phyloP scores from a whole-genome alignment of 2,888 invertebrate genomes.

The Rhorus exstirpatorius region DNA sequence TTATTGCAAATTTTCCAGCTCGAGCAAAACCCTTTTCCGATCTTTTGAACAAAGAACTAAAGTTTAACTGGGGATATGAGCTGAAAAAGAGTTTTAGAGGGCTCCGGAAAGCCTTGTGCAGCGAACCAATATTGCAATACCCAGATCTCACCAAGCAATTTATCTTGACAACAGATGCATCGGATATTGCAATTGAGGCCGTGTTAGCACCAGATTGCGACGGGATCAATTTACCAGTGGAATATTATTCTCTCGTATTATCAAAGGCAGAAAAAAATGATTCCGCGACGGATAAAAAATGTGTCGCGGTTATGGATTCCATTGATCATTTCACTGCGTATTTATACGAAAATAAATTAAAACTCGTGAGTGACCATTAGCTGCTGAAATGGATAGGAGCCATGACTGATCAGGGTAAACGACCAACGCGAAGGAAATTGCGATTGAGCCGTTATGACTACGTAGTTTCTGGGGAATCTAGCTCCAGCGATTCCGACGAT shows the following conservation, averaged over 20 bases:
- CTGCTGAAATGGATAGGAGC: not conserved
- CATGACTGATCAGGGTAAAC: too few species aligned
- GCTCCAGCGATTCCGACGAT: too few species aligned
- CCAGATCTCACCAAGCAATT: not conserved
- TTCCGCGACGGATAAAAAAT: not conserved
- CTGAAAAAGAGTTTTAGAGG: not conserved
- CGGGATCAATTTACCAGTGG: not conserved
- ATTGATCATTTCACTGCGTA: not conserved
- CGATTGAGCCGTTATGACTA: too few species aligned
- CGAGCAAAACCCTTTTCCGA: constrained; percentile 58
- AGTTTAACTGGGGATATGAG: constrained; percentile 61
- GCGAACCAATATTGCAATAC: not conserved
- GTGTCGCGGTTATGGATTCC: not conserved
- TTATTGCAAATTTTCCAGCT: too few species aligned
- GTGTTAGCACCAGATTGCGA: not conserved
- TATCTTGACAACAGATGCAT: not conserved
- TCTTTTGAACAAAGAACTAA: constrained; percentile 26
- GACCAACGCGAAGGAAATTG: too few species aligned
- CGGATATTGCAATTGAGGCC: not conserved
- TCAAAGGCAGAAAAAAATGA: not conserved
- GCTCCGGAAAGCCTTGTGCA: not conserved
- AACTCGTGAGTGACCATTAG: not conserved
- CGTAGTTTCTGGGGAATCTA: too few species aligned
- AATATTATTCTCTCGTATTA: not conserved
- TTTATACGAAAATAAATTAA: not conserved